Evolutionary conservation across 53 echinoderm and acorn worm species (phyloP), one percentile per base, ranked within the genome.

Genomic region (Zoroaster sp.): DNA sequence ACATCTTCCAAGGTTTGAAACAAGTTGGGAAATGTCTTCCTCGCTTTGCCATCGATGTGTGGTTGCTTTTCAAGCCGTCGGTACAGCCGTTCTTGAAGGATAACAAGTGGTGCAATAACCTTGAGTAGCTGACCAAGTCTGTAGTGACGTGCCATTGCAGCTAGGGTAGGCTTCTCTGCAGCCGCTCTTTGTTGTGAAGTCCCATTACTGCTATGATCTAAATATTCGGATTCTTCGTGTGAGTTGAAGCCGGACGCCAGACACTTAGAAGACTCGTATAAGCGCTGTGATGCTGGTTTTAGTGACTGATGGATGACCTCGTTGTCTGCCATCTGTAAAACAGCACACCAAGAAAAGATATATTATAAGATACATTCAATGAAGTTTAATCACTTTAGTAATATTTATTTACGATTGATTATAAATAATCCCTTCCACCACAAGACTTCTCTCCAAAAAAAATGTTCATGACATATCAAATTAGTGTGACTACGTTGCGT

Each of bases 111-210:
- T n/a, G 72, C 85, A 1, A 71, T 35, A 20, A 47, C 36, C 70
- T 47, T 45, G 4, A 85, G 85, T 18, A 85, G 70, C 51, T 70
- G 70, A 1, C 53, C 70, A 1, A 85, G 46, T 32, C 71, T 85
- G 71, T 85, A 71, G 39, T 85, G 71, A 32, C 85, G 85, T 18
- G 85, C 70, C 47, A 85, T 7, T 46, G 85, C 85, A 31, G 85
- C 70, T 34, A 85, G 70, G 25, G 85, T 85, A n/a, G 85, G 85
- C 68, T 25, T 55, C 55, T 78, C 78, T 15, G 13, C 39, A 66
- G 66, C 5, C 42, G 32, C 13, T 36, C 8, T 12, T 5, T 43
- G 15, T 12, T 20, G 20, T 15, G 20, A 5, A 63, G 21, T 15
- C n/a, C 39, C 28, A 14, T 38, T 25, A 28, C 44, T 25, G 46